These are phyloP conservation scores for Acrocephalus arundinaceus DNA, from an alignment of 2,113 vertebrate genomes.

Conservation along the genomic window DNA sequence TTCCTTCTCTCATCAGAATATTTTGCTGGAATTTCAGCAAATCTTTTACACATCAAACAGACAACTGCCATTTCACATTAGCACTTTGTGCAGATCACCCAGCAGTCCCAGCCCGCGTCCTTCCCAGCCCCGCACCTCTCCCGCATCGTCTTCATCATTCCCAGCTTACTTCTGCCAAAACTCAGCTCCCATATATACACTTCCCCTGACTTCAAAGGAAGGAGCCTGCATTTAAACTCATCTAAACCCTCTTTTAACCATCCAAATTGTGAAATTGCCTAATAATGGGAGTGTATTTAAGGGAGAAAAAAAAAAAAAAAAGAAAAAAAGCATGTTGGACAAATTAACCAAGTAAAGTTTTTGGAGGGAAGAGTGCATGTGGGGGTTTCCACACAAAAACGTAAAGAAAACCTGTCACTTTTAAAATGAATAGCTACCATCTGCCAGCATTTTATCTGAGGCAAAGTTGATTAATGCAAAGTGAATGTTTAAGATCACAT, in stretches of 20 bases:
- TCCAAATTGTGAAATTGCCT: slow-evolving; percentile 18
- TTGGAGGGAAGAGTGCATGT: slow-evolving; percentile 36
- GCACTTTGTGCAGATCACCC: not conserved
- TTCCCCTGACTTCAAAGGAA: slow-evolving; percentile 4
- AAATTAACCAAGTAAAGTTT: slow-evolving; percentile 69
- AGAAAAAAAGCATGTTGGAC: slow-evolving; percentile 22
- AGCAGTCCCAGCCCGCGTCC: not conserved
- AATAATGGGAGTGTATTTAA: not conserved
- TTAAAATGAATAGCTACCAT: slow-evolving; percentile 74
- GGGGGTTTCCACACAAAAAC: slow-evolving; percentile 62
- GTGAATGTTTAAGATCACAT: slow-evolving; percentile 64
- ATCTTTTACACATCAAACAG: slow-evolving; percentile 22
- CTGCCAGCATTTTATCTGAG: slow-evolving; percentile 74
- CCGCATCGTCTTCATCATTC: not conserved
- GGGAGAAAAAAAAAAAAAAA: not conserved
- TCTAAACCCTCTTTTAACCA: slow-evolving; percentile 35
- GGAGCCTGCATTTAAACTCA: not conserved
- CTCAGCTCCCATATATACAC: not conserved
- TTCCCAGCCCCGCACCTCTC: not conserved
- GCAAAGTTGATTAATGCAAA: slow-evolving; percentile 73
- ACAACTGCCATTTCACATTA: not conserved
- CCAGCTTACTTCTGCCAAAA: not conserved
- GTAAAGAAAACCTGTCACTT: slow-evolving; percentile 71
- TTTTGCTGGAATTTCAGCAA: slow-evolving; percentile 51
- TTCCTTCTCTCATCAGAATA: slow-evolving; percentile 29